phyloP scores from a whole-genome alignment of 2,113 vertebrate species.

The Stictonetta naevosa region DNA sequence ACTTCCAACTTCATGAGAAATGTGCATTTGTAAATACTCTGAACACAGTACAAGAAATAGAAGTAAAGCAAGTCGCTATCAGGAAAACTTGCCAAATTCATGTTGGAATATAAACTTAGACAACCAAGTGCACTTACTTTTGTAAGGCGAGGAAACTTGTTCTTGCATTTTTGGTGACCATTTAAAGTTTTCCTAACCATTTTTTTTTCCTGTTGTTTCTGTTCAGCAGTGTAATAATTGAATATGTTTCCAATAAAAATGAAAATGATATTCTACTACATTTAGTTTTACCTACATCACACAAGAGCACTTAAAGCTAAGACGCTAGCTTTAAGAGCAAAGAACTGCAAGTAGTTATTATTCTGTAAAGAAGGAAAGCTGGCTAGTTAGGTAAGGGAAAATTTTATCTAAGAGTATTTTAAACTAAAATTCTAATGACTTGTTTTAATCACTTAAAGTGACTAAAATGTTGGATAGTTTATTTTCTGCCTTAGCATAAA shows the following conservation, averaged over 20 bases:
- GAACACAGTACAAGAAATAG: slow-evolving; percentile 2
- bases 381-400: slow-evolving; percentile 37
- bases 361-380: neutral
- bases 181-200: slow-evolving; percentile 32
- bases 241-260: slow-evolving; percentile 76
- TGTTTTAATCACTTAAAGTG: slow-evolving; percentile 73
- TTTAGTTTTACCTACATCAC: slow-evolving; percentile 41
- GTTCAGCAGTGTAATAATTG: slow-evolving; percentile 5
- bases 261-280: slow-evolving; percentile 58
- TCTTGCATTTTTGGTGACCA: slow-evolving; percentile 47
- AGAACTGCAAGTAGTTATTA: slow-evolving; percentile 23
- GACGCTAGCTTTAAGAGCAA: slow-evolving; percentile 26
- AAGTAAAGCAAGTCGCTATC: slow-evolving; percentile 14
- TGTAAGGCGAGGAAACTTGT: neutral
- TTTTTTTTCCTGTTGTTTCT: slow-evolving; percentile 15
- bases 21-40: slow-evolving; percentile 67
- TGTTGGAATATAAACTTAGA: slow-evolving; percentile 15
- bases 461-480: slow-evolving; percentile 84
- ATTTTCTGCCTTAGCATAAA: slow-evolving; percentile 90
- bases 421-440: slow-evolving; percentile 71
- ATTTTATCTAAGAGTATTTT: slow-evolving; percentile 56
- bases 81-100: slow-evolving; percentile 12
- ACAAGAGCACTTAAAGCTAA: slow-evolving; percentile 20
- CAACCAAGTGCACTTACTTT: slow-evolving; percentile 25
- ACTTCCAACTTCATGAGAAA: slow-evolving; percentile 77